A percentile compares a stretch with the other conserved stretches of the same genome.
Evolutionary conservation across 2,888 invertebrate genomes (phyloP).

Genomic region (Ornithoptera priamus): DNA sequence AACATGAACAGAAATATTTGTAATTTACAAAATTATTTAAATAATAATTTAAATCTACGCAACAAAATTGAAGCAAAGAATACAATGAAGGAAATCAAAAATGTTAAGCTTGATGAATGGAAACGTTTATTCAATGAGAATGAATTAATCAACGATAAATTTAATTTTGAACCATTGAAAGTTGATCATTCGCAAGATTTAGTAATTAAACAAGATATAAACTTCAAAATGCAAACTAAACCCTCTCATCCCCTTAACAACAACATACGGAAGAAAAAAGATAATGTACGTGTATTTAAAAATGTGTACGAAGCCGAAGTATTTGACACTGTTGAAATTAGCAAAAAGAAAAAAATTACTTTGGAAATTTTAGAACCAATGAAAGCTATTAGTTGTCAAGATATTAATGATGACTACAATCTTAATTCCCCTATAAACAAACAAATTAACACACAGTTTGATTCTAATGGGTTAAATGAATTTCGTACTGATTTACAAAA

Average conservation of each 20-base stretch:
- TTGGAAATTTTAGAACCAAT: conserved; percentile 11
- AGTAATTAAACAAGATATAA: conserved; percentile 48
- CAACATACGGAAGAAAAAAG: conserved; percentile 9
- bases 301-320: neutral
- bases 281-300: conserved; percentile 30
- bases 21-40: conserved; percentile 50
- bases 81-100: conserved; percentile 34
- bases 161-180: conserved; percentile 43
- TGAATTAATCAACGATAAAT: conserved; percentile 35
- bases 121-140: conserved; percentile 16
- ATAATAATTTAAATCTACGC: conserved; percentile 53
- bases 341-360: conserved; percentile 6
- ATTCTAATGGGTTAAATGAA: conserved; percentile 22
- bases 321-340: neutral
- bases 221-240: conserved; percentile 48
- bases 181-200: conserved; percentile 46
- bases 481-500: conserved; percentile 54
- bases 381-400: neutral
- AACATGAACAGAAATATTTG: conserved; percentile 54
- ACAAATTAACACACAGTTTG: conserved; percentile 15
- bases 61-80: conserved; percentile 53
- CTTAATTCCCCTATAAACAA: conserved; percentile 23
- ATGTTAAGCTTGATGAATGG: conserved; percentile 36
- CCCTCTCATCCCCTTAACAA: neutral
- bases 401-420: conserved; percentile 7